Evolutionary conservation across 1,140 invertebrate genomes (phyloP), one percentile per base, ranked within the genome.

Genomic region (Drosophila fuyamai): DNA sequence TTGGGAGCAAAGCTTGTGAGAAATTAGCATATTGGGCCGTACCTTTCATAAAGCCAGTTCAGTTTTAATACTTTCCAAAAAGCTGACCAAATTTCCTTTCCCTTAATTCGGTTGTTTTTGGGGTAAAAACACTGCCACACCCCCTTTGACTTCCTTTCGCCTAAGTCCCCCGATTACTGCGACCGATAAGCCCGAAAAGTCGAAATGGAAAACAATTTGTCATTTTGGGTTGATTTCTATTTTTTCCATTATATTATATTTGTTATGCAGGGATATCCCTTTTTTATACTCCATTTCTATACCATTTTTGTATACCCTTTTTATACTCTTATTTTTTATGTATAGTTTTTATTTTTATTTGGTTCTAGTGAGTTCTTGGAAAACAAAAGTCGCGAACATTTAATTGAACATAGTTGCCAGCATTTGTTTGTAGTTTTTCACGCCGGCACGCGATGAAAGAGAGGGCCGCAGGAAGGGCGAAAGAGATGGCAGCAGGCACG

Each of bases 201-300:
- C 44, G 44, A 41, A 72, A 72, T 72, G 67, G 66, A 71, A 72
- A 72, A 71, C 68, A 71, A 72, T 72, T 72, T 72, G 65, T 72
- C 68, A 72, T 72, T 71, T 71, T n/a, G 65, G 51, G 43, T 71
- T 47, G 29, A 58, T 50, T 72, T 65, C n/a, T 27, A 18, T 36
- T 60, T 38, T 32, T 36, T 53, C 23, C 9, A 23, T 13, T 14
- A 35, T 2, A 0, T 27, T 29, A 7, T 40, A 9, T 60, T 18
- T 0, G 10, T 6, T 32, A 32, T 32, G 7, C 2, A 32, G 7
- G 29, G 29, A 1, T 32, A 32, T 0, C 29, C 29, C 29, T 8
- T 32, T 32, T 32, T 32, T 32, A 32, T 32, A 32, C 29, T 23
- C 4, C 23, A 0, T 23, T 23, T 23, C 3, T 23, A 23, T 23